Evolutionary conservation across 1,140 invertebrate species (phyloP).

Genomic region (Sinella curviseta): DNA sequence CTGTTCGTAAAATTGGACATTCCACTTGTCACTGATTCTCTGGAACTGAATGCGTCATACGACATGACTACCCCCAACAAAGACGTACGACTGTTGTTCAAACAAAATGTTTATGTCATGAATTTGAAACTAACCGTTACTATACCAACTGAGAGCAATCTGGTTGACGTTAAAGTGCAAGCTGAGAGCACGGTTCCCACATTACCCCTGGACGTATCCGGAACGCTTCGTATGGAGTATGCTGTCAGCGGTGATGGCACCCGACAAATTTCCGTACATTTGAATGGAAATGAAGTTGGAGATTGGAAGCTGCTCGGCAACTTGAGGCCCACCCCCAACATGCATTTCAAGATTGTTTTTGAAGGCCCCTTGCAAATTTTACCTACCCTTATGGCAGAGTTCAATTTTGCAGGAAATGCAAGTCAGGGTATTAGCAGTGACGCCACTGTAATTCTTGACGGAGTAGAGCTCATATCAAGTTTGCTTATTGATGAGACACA

Average conservation of each 20-base stretch:
- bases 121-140: constrained; percentile 26
- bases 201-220: constrained; percentile 34
- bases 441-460: background rate
- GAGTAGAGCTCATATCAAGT: background rate
- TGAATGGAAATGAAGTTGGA: constrained; percentile 36
- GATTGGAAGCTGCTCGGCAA: constrained; percentile 35
- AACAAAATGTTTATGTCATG: constrained; percentile 30
- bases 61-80: constrained; percentile 30
- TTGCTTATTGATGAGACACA: background rate
- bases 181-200: constrained; percentile 45
- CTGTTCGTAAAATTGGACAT: constrained; percentile 33
- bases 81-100: constrained; percentile 33
- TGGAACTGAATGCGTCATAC: constrained; percentile 33
- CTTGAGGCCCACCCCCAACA: constrained; percentile 28
- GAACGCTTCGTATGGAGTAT: constrained; percentile 37
- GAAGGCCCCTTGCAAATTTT: constrained; percentile 10
- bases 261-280: constrained; percentile 28
- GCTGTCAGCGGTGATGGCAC: constrained; percentile 36
- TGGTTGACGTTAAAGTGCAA: constrained; percentile 40
- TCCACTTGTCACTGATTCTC: constrained; percentile 38
- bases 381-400: constrained; percentile 23
- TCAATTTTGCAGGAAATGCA: constrained; percentile 33
- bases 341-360: constrained; percentile 33
- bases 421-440: constrained; percentile 32
- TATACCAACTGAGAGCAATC: constrained; percentile 25